These are phyloP conservation scores for Poecilobothrus nobilitatus DNA, from an alignment of 2,888 invertebrate genomes.

Conservation along the genomic window DNA sequence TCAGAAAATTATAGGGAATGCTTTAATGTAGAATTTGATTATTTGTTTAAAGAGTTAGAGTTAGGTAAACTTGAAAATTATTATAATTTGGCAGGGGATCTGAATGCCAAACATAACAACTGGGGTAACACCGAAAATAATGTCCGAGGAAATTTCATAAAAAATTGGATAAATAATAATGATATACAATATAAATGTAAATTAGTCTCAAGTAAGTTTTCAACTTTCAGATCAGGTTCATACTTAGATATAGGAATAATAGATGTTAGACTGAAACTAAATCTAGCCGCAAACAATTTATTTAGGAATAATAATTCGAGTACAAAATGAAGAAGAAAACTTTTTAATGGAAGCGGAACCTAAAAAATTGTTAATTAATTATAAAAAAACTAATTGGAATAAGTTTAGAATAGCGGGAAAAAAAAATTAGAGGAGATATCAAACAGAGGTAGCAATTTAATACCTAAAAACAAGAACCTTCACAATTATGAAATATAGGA, in stretches of 20 bases:
- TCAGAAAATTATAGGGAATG: not conserved
- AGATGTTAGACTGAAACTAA: not conserved
- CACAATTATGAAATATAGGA: not conserved
- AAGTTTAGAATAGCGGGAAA: not conserved
- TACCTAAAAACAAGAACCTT: not conserved
- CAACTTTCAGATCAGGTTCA: not conserved
- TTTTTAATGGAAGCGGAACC: not conserved
- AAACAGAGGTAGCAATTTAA: not conserved
- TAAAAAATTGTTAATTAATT: not conserved
- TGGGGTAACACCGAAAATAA: slow-evolving; percentile 7
- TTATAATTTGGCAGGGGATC: slow-evolving; percentile 10
- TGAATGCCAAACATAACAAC: slow-evolving; percentile 1
- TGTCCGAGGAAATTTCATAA: not conserved
- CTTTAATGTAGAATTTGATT: not conserved
- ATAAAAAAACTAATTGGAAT: not conserved
- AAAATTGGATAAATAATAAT: not conserved
- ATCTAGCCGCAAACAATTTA: not conserved
- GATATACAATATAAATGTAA: not conserved
- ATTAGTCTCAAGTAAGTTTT: not conserved
- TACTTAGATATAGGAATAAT: not conserved
- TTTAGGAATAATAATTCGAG: not conserved
- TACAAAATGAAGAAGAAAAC: not conserved
- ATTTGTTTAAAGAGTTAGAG: slow-evolving; percentile 4
- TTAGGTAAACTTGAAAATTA: not conserved
- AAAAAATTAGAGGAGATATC: not conserved